Evolutionary conservation across 2,797 vertebrate genomes (phyloP).

Genomic region (Graptemys geographica): DNA sequence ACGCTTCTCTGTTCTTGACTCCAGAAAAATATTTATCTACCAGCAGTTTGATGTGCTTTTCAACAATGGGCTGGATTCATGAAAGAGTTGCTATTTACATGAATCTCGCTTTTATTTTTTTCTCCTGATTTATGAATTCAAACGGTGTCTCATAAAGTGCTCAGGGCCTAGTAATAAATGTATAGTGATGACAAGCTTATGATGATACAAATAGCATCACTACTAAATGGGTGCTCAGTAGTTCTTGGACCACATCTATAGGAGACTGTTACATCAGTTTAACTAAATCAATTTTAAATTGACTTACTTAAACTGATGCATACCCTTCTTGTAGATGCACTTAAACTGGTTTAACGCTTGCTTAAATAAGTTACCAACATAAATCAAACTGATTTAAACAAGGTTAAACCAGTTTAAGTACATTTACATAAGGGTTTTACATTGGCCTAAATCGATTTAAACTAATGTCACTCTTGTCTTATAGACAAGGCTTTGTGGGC

Average conservation of each 20-base stretch:
- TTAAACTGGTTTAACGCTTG: slow-evolving; percentile 16
- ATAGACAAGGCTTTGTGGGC: neutral
- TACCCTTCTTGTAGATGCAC: neutral
- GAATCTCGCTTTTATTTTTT: neutral
- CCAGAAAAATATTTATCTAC: slow-evolving; percentile 72
- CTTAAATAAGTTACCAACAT: neutral
- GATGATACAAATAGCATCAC: neutral
- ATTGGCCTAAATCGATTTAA: neutral
- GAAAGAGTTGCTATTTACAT: slow-evolving; percentile 29
- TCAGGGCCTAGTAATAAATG: neutral
- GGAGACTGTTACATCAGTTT: neutral
- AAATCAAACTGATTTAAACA: neutral
- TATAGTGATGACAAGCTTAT: fast-evolving
- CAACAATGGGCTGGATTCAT: slow-evolving; percentile 29
- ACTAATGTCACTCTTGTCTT: neutral
- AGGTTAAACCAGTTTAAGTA: neutral
- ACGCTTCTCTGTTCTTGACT: slow-evolving; percentile 61
- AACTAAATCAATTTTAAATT: slow-evolving; percentile 35
- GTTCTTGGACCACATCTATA: neutral
- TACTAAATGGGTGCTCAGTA: neutral
- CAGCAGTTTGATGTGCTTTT: slow-evolving; percentile 58
- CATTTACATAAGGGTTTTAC: neutral
- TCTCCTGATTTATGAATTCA: neutral
- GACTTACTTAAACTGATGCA: slow-evolving; percentile 26
- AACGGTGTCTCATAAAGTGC: neutral